phyloP scores from a whole-genome alignment of 2,113 vertebrate genomes.

The Mus spicilegus region DNA sequence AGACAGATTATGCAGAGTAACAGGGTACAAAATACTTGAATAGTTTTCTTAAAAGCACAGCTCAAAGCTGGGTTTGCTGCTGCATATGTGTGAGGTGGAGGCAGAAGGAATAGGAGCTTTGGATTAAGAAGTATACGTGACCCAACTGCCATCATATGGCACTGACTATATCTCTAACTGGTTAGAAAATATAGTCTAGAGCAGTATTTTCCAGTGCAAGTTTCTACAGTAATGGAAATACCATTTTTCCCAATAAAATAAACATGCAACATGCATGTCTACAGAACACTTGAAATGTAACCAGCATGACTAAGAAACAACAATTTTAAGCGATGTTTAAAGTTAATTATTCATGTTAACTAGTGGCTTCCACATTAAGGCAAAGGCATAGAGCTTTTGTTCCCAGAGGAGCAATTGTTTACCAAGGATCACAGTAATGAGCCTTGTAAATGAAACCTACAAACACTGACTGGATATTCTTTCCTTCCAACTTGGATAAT shows the following conservation, averaged over 20 bases:
- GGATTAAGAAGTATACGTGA: not conserved
- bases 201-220: not conserved
- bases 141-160: not conserved
- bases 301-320: not conserved
- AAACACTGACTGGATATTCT: not conserved
- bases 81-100: not conserved
- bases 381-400: not conserved
- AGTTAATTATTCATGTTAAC: not conserved
- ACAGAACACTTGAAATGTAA: not conserved
- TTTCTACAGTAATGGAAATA: not conserved
- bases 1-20: not conserved
- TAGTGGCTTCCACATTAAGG: not conserved
- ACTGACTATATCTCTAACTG: not conserved
- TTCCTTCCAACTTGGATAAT: not conserved
- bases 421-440: not conserved
- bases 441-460: not conserved
- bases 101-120: not conserved
- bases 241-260: not conserved
- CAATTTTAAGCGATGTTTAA: conserved; percentile 10
- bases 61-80: not conserved
- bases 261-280: not conserved
- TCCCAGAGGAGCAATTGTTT: not conserved
- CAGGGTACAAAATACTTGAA: not conserved
- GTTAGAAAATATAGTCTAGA: not conserved
- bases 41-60: not conserved